Conservation (phyloP, 2,888 invertebrate species). For the Eueremaeus valkanovi region DNA sequence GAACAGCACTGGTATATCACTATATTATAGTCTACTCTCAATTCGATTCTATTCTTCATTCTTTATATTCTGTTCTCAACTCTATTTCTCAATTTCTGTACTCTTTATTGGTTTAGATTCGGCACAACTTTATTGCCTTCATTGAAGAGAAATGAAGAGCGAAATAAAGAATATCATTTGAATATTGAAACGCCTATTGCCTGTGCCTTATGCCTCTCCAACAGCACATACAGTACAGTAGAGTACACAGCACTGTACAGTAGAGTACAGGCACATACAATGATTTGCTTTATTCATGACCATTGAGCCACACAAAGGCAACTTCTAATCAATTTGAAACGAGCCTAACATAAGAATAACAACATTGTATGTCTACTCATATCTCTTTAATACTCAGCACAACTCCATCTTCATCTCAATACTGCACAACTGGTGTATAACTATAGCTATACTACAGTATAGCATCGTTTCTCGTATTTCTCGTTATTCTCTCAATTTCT, state of each 20-base stretch:
- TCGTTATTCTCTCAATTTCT: not conserved
- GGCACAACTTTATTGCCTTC: constrained; percentile 21
- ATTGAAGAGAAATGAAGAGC: constrained; percentile 24
- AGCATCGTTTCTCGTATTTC: not conserved
- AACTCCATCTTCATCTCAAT: constrained; percentile 15
- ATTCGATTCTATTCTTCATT: not conserved
- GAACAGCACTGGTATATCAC: too few species aligned
- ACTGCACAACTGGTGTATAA: too few species aligned
- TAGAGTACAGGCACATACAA: not conserved
- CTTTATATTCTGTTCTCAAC: not conserved
- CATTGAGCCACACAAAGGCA: constrained; percentile 24
- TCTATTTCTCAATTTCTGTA: not conserved
- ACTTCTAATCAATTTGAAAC: constrained; percentile 33
- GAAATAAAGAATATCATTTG: constrained; percentile 33
- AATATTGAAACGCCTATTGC: constrained; percentile 1
- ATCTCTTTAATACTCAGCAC: constrained; percentile 17
- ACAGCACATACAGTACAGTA: not conserved
- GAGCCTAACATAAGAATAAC: constrained; percentile 29
- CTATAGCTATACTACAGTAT: not conserved
- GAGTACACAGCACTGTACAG: not conserved
- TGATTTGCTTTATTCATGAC: constrained; percentile 28
- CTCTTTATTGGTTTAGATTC: constrained; percentile 24
- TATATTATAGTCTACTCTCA: not conserved
- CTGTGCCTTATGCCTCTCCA: not conserved
- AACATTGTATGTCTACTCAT: constrained; percentile 21